phyloP scores from a whole-genome alignment of 1,140 invertebrate genomes.

The Bombus fervidus region DNA sequence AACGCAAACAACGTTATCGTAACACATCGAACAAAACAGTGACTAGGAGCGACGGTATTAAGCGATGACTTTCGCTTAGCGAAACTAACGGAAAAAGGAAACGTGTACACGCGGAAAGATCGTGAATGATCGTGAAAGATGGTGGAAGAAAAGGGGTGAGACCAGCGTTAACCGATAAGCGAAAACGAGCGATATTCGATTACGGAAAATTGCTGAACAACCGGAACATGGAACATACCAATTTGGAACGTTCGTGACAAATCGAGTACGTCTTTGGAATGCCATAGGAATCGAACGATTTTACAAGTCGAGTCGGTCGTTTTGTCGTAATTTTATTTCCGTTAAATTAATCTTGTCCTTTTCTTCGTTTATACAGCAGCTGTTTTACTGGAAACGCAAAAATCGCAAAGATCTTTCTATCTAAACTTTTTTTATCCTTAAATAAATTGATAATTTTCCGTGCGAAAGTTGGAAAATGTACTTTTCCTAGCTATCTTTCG shows the following conservation, averaged over 20 bases:
- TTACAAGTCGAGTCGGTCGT: background rate
- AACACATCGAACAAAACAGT: slow-evolving; percentile 34
- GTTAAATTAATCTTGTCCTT: too few relatives aligned
- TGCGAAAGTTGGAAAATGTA: background rate
- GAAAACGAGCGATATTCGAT: slow-evolving; percentile 22
- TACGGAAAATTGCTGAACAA: background rate
- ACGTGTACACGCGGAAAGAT: background rate
- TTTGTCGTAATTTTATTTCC: background rate
- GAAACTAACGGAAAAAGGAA: background rate
- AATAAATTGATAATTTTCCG: too few relatives aligned
- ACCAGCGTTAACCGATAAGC: background rate
- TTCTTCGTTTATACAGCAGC: too few relatives aligned
- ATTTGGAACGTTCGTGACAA: too few relatives aligned
- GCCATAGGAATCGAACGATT: background rate
- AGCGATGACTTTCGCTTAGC: too few relatives aligned
- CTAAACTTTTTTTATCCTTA: too few relatives aligned
- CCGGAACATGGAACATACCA: too few relatives aligned
- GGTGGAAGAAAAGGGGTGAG: background rate
- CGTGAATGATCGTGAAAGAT: background rate
- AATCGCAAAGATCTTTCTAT: too few relatives aligned
- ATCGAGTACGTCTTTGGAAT: too few relatives aligned
- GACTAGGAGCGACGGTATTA: slow-evolving; percentile 28
- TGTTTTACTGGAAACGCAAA: too few relatives aligned
- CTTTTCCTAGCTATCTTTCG: too few relatives aligned
- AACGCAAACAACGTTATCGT: slow-evolving; percentile 33